phyloP scores from a whole-genome alignment of 2,888 invertebrate genomes.

The Julus scandinavius region DNA sequence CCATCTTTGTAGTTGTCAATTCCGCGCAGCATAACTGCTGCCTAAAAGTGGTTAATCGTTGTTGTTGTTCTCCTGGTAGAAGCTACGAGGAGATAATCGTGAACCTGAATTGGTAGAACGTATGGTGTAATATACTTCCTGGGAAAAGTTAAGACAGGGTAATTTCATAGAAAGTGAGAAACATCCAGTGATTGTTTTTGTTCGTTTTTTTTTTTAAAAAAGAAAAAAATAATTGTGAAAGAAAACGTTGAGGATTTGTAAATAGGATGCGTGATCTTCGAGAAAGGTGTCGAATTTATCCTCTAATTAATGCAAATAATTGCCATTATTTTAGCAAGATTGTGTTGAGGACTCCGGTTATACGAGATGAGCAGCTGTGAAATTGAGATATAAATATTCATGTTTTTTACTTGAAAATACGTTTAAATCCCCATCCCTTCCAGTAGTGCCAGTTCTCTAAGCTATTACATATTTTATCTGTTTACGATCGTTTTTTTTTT shows the following conservation, averaged over 20 bases:
- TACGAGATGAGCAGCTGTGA: slow-evolving; percentile 51
- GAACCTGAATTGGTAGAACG: neutral
- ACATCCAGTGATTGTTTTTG: slow-evolving; percentile 37
- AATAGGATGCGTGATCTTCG: slow-evolving; percentile 14
- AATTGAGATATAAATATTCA: slow-evolving; percentile 50
- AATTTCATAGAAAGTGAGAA: slow-evolving; percentile 35
- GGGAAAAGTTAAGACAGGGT: slow-evolving; percentile 40
- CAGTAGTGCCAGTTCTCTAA: slow-evolving; percentile 6
- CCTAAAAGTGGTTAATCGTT: neutral
- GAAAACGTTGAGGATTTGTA: slow-evolving; percentile 17
- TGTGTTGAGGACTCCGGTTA: slow-evolving; percentile 28
- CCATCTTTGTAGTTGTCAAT: neutral
- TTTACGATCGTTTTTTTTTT: slow-evolving; percentile 27
- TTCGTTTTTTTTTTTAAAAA: neutral
- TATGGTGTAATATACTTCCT: slow-evolving; percentile 35
- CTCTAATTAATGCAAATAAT: slow-evolving; percentile 21
- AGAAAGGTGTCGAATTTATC: slow-evolving; percentile 1
- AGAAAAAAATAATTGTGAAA: neutral
- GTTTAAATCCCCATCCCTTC: slow-evolving; percentile 38
- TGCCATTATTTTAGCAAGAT: slow-evolving; percentile 16
- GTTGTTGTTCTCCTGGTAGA: neutral
- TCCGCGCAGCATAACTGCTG: neutral
- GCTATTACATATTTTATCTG: slow-evolving; percentile 34
- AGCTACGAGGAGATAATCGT: neutral
- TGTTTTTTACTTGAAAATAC: slow-evolving; percentile 51